Conservation (phyloP, 2,113 vertebrate species). For the Carlito syrichta region DNA sequence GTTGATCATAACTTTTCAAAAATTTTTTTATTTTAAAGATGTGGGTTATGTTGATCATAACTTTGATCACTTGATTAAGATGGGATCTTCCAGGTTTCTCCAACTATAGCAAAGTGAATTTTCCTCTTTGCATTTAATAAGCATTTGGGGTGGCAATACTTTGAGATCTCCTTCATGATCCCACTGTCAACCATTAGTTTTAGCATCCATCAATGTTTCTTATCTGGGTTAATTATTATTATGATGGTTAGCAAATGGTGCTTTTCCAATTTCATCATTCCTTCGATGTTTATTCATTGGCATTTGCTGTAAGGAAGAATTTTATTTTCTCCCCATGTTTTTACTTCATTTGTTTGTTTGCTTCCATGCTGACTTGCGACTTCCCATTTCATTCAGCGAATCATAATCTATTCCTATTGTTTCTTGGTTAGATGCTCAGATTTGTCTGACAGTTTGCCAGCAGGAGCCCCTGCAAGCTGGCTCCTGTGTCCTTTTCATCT, state of each 20-base stretch:
- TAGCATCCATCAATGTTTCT: not conserved
- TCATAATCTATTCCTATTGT: not conserved
- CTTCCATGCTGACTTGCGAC: not conserved
- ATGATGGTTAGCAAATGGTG: not conserved
- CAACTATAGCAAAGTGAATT: not conserved
- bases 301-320: not conserved
- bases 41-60: not conserved
- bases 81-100: not conserved
- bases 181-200: not conserved
- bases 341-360: conserved; percentile 7
- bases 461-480: not conserved
- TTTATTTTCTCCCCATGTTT: not conserved
- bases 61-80: not conserved
- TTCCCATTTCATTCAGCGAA: not conserved
- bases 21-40: too few species aligned
- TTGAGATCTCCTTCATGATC: not conserved
- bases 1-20: not conserved
- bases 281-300: not conserved
- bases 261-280: not conserved
- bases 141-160: not conserved
- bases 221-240: not conserved
- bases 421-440: not conserved
- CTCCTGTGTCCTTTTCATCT: not conserved
- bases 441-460: not conserved
- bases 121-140: not conserved